Evolutionary conservation across 2,113 vertebrate species (phyloP), one percentile per base, ranked within the genome.

Genomic region (Zapus hudsonius): DNA sequence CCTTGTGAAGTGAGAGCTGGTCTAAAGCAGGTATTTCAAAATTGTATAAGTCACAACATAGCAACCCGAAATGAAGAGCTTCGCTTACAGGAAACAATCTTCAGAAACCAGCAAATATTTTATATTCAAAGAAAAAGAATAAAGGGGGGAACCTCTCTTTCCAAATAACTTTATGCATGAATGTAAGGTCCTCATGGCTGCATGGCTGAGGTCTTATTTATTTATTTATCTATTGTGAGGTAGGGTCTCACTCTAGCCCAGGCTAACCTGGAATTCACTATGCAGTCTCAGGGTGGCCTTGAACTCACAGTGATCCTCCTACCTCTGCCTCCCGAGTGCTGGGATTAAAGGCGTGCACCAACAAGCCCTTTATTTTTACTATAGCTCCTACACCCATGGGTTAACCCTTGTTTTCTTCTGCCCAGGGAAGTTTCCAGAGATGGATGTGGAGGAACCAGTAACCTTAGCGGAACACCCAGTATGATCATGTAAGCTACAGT

Each of bases 11-110:
- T 95, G 96, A 98, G 95, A 98, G 90, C 89, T 31, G 95, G 97
- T 97, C 97, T 93, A 73, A 97, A 98, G 98, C 97, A 98, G 97
- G 97, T 98, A 98, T 98, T 98, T 98, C 97, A 97, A 76, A 98
- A 98, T 97, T 98, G 97, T 97, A 33, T 89, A 98, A 98, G 97
- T 98, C 98, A 98, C 98, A 98, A 98, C 97, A 97, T 69, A 97
- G 98, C 98, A 97, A 61, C 97, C 97, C 73, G 92, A 79, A 97
- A 98, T 27, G 87, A 97, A 97, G 98, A 85, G 42, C 95, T 98
- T 97, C 96, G 97, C 96, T 98, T 97, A 97, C 90, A 94, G 95
- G 96, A 97, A 97, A 93, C 63, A 69, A 94, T 98, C 92, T 96
- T 97, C 97, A 95, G 82, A 97, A 98, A 98, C 95, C 96, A 96